Evolutionary conservation across 2,888 invertebrate species (phyloP).

Genomic region (Ethmia dodecea): DNA sequence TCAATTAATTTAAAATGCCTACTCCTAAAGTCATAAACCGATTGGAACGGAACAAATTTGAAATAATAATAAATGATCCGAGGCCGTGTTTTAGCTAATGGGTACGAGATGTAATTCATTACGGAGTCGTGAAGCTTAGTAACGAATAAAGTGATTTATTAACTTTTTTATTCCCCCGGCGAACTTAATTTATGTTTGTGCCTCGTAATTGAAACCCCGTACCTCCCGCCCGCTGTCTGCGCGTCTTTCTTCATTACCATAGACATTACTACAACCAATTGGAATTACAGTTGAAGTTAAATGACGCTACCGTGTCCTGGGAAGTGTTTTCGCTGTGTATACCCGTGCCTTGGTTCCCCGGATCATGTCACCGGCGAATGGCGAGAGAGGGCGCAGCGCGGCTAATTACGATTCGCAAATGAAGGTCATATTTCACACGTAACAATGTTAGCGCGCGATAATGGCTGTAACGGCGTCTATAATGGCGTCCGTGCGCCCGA

Average conservation of each 20-base stretch:
- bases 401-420: not conserved
- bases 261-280: no score
- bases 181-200: slow-evolving; percentile 7
- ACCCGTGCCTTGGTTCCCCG: no score
- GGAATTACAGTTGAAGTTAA: no score
- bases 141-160: slow-evolving; percentile 9
- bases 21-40: no score
- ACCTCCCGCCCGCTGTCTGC: not conserved
- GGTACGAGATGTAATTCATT: slow-evolving; percentile 14
- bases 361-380: no score
- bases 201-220: slow-evolving; percentile 7
- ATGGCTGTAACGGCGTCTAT: not conserved
- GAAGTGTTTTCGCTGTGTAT: no score
- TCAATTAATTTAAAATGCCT: no score
- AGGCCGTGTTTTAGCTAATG: slow-evolving; percentile 8
- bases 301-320: no score
- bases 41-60: no score
- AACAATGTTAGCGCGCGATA: not conserved
- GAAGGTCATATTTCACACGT: not conserved
- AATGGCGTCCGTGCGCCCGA: no score
- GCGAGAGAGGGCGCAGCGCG: slow-evolving; percentile 10
- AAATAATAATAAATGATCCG: no score
- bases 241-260: no score
- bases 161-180: slow-evolving; percentile 5
- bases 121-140: slow-evolving; percentile 4